Evolutionary conservation across 2,797 vertebrate genomes (phyloP).

Genomic region (Anguilla obscura): DNA sequence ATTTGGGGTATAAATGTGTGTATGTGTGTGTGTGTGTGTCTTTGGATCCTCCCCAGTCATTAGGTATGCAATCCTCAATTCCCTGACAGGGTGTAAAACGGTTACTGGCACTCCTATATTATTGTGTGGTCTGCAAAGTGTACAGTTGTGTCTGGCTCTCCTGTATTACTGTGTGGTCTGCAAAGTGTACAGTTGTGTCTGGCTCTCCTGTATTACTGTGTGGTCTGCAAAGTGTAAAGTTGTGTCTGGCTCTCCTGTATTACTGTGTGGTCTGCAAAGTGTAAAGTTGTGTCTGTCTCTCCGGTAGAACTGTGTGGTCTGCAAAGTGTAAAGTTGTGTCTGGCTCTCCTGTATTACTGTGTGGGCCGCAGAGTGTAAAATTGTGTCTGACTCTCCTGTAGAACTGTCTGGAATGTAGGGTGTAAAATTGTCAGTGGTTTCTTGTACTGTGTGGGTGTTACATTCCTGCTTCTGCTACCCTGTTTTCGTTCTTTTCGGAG

Average conservation of each 20-base stretch:
- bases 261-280: neutral
- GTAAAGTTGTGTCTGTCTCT: neutral
- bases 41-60: too few relatives aligned
- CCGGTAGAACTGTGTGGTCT: neutral
- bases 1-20: too few relatives aligned
- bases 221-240: neutral
- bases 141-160: neutral
- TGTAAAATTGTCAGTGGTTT: neutral
- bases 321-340: neutral
- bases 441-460: neutral
- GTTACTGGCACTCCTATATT: neutral
- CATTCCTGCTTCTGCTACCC: neutral
- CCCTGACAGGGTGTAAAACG: neutral
- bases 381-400: neutral
- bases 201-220: neutral
- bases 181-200: neutral
- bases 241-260: neutral
- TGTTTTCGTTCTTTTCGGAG: neutral
- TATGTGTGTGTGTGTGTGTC: too few relatives aligned
- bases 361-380: neutral
- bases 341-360: neutral
- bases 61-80: too few relatives aligned
- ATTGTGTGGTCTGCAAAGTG: neutral
- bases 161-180: neutral
- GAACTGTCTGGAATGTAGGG: neutral